These are phyloP conservation scores for Pinctada fucata DNA, from an alignment of 2,888 invertebrate species.

Conservation along the genomic window DNA sequence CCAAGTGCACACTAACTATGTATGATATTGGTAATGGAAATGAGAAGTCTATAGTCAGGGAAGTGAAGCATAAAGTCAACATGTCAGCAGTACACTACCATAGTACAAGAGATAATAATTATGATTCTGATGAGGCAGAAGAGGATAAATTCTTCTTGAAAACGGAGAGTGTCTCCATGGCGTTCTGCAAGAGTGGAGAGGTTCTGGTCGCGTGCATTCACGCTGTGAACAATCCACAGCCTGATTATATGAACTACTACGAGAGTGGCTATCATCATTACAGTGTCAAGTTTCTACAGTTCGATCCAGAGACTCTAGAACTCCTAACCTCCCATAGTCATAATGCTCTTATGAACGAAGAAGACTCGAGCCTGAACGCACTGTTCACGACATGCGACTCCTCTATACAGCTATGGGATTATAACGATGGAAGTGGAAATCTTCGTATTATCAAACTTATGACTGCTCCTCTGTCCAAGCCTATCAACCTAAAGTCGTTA, in stretches of 20 bases:
- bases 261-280: background rate
- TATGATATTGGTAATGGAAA: background rate
- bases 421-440: background rate
- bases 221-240: background rate
- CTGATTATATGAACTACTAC: background rate
- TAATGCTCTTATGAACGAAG: background rate
- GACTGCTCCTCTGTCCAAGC: background rate
- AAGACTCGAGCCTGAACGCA: background rate
- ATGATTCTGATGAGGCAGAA: background rate
- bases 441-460: background rate
- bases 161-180: background rate
- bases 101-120: background rate
- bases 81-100: background rate
- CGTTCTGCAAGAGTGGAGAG: background rate
- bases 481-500: background rate
- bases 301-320: background rate
- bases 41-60: background rate
- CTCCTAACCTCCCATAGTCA: background rate
- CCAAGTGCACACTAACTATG: background rate
- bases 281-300: background rate
- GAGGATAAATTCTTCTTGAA: background rate
- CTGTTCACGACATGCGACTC: background rate
- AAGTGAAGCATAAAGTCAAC: background rate
- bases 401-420: background rate
- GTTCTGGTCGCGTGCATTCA: background rate